These are phyloP conservation scores for Eupithecia subfuscata DNA, from an alignment of 2,888 invertebrate genomes.

Conservation along the genomic window DNA sequence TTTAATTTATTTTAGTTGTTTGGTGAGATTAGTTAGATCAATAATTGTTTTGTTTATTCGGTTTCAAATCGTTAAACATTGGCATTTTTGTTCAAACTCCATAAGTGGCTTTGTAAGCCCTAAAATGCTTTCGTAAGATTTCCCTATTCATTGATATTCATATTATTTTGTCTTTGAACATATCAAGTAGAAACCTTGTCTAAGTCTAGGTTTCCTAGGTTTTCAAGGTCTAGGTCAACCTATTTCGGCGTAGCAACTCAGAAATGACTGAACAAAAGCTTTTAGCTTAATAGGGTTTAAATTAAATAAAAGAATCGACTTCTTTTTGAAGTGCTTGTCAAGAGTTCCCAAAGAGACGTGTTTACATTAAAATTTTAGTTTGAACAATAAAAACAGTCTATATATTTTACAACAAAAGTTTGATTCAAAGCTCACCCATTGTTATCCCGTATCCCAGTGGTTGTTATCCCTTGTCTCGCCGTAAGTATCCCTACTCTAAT, in stretches of 20 bases:
- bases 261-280: neutral
- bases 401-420: slow-evolving; percentile 3
- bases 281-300: neutral
- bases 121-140: neutral
- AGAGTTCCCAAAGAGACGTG: neutral
- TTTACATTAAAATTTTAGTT: slow-evolving; percentile 5
- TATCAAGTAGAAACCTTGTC: too few relatives aligned
- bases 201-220: too few relatives aligned
- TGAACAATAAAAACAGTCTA: slow-evolving; percentile 4
- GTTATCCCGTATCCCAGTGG: slow-evolving; percentile 5
- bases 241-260: neutral
- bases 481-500: slow-evolving; percentile 13
- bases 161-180: slow-evolving; percentile 2
- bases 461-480: slow-evolving; percentile 15
- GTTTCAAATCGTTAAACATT: neutral
- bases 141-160: neutral
- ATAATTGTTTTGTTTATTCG: neutral
- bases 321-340: slow-evolving; percentile 2
- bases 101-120: neutral
- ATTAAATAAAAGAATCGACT: neutral
- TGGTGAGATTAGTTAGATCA: neutral
- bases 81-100: neutral
- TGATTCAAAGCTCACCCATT: slow-evolving; percentile 15
- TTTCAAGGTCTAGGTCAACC: too few relatives aligned
- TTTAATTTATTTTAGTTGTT: neutral